Base-by-base conservation (phyloP, 2,797 vertebrate genomes). In the Leptatherina wallacei region DNA sequence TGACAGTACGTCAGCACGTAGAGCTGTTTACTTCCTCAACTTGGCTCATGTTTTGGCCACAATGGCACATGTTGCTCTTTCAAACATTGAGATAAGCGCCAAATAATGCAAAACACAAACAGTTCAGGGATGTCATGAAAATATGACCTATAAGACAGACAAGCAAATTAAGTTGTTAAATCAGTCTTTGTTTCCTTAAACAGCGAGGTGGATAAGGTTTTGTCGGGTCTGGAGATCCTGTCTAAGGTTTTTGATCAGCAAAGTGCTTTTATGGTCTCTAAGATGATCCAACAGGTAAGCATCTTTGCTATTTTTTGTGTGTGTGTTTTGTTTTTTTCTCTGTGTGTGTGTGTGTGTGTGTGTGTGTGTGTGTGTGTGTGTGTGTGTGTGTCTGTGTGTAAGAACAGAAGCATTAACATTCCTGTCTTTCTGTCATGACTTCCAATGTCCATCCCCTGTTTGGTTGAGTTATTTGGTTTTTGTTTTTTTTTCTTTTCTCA, bases 231-330 rank as follows among this genome's bases (percentile, higher is more conserved):
- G 81, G 98, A 99, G 93, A 98, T 98, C 82, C 93, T 98, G 68
- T 97, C 97, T 20, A 98, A 98, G 89, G 97, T 98, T 22, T 98
- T 98, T 65, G 98, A 99, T 93, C 98, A 98, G 90, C 97, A 99
- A 87, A 98, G 97, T 78, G 96, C 97, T 0, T 95, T 97, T 52
- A 95, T 95, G 95, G 95, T 98, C 58, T 95, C 96, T 69, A 96
- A 97, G 80, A 96, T 98, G 93, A 94, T 98, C 85, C 98, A 98
- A 78, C 97, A 99, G 96, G 97, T 97, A 90, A 3, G 6, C 2
- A 16, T 73, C 12, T 73, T 18, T 73, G 2, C 24, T 5, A 10
- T 61, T 30, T 58, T 42, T 38, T 6, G 16, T 58, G n/a, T 47
- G 38, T 65, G n/a, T 78, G 35, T 36, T 44, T 9, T n/a, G n/a